phyloP scores from a whole-genome alignment of 64 coral and sea anemone genomes.

The Acropora yongei region DNA sequence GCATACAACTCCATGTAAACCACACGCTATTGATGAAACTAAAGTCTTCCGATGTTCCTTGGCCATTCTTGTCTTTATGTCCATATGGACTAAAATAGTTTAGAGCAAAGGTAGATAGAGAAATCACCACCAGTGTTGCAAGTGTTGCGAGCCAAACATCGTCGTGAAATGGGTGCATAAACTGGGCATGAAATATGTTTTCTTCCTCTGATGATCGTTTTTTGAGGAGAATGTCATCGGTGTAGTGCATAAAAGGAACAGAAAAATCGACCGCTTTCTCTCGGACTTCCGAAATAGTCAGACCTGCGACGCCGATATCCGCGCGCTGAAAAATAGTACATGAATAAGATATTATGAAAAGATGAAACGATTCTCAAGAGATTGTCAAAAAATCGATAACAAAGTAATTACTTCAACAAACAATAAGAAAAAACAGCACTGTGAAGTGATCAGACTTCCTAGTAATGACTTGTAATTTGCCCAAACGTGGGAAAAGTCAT shows the following conservation, averaged over 20 bases:
- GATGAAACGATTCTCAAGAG: no score
- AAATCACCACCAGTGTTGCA: neutral
- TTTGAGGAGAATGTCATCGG: slow-evolving; percentile 32
- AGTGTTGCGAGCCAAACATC: slow-evolving; percentile 3
- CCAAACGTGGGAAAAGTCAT: no score
- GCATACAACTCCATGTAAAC: slow-evolving; percentile 68
- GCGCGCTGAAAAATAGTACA: slow-evolving; percentile 17
- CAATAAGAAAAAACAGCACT: no score
- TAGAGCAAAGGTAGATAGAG: slow-evolving; percentile 29
- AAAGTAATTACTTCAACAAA: no score
- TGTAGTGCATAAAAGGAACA: slow-evolving; percentile 10
- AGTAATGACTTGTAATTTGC: no score
- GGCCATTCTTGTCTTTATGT: slow-evolving; percentile 27
- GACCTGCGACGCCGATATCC: neutral
- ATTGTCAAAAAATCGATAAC: no score
- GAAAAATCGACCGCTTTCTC: slow-evolving; percentile 52
- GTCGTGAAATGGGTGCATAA: slow-evolving; percentile 54
- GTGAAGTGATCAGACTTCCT: no score
- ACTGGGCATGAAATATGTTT: slow-evolving; percentile 26
- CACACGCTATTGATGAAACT: slow-evolving; percentile 64
- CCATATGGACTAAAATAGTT: slow-evolving; percentile 82
- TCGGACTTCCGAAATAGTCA: slow-evolving; percentile 35
- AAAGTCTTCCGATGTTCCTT: slow-evolving; percentile 42
- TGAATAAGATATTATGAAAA: no score
- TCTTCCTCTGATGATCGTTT: neutral